Conservation (phyloP, 2,797 vertebrate species). For the Parauchenoglanis ngamensis region DNA sequence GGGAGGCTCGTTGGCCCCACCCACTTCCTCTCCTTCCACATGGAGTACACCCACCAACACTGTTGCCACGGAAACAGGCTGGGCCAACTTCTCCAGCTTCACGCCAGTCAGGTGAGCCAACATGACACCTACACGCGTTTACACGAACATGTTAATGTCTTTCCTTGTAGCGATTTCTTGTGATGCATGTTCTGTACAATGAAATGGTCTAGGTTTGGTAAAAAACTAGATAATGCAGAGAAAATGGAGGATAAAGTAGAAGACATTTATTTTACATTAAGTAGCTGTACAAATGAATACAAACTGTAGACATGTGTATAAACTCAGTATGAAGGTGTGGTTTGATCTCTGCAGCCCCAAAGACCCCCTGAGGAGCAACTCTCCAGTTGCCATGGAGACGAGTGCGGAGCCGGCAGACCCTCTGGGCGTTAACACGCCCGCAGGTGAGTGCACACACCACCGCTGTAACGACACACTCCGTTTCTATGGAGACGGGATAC, state of each 20-base stretch:
- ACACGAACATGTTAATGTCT: too few relatives aligned
- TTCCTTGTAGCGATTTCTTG: background rate
- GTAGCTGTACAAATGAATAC: background rate
- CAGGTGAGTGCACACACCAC: conserved; percentile 70
- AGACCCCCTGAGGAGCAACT: conserved; percentile 90
- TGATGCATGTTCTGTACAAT: background rate
- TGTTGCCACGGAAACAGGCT: conserved; percentile 81
- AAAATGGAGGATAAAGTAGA: background rate
- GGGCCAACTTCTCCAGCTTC: conserved; percentile 94
- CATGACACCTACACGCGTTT: background rate
- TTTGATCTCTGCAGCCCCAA: conserved; percentile 80
- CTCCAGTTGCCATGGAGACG: conserved; percentile 98
- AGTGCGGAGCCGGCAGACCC: conserved; percentile 85
- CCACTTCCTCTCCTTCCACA: conserved; percentile 66
- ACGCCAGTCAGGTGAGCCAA: conserved; percentile 81
- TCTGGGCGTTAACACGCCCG: conserved; percentile 78
- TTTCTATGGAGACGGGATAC: background rate
- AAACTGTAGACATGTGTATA: too few relatives aligned
- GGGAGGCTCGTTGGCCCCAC: conserved; percentile 75
- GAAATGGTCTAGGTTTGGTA: too few relatives aligned
- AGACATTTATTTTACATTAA: too few relatives aligned
- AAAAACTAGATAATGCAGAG: background rate
- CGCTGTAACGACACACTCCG: background rate
- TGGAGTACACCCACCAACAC: conserved; percentile 81
- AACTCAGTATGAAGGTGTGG: background rate